Conservation (phyloP, 2,113 vertebrate genomes). For the Hypomesus transpacificus region DNA sequence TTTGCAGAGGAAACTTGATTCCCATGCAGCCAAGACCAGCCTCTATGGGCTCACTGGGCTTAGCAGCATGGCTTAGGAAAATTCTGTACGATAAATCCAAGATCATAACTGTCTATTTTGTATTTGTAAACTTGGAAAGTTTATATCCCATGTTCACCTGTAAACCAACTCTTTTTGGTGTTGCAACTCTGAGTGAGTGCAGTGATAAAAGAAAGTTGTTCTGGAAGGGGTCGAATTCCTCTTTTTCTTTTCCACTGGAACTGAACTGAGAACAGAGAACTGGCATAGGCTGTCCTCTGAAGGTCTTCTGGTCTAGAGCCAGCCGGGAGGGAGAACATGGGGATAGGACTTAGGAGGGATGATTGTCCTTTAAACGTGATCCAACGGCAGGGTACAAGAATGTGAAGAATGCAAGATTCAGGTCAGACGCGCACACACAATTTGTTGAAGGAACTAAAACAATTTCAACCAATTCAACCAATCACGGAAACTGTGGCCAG, state of each 20-base stretch:
- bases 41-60: neutral
- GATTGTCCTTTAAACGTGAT: constrained; percentile 56
- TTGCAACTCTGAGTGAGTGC: too few relatives aligned
- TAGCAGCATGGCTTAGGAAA: neutral
- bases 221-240: too few relatives aligned
- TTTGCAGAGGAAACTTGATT: constrained; percentile 3
- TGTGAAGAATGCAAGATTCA: constrained; percentile 17
- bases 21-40: neutral
- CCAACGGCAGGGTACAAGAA: constrained; percentile 12
- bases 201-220: too few relatives aligned
- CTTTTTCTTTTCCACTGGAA: constrained; percentile 31
- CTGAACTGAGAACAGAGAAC: constrained; percentile 51
- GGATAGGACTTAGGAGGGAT: constrained; percentile 37
- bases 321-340: constrained; percentile 34
- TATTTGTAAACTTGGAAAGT: too few relatives aligned
- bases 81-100: too few relatives aligned
- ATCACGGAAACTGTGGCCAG: neutral
- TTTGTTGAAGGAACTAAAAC: constrained; percentile 41
- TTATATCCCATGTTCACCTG: too few relatives aligned
- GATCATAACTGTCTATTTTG: too few relatives aligned
- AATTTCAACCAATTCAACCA: neutral
- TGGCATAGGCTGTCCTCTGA: constrained; percentile 48
- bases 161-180: too few relatives aligned
- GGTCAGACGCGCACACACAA: neutral
- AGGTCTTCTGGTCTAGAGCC: constrained; percentile 49